phyloP scores from a whole-genome alignment of 2,888 invertebrate species.

The Camponotus fellah region DNA sequence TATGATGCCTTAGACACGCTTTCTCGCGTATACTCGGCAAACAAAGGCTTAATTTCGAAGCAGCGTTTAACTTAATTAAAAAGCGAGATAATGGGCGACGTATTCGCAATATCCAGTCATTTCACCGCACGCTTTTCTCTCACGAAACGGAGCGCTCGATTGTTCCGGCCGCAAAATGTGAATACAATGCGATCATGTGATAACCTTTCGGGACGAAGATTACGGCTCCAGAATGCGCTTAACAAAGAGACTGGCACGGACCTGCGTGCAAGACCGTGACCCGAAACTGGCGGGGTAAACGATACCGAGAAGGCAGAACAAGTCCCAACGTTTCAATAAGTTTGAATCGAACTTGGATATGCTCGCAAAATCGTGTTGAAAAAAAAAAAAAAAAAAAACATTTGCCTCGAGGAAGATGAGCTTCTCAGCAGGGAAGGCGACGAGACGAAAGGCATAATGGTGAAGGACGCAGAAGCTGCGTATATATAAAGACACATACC shows the following conservation, averaged over 20 bases:
- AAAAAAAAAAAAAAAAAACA: background rate
- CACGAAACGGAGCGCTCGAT: constrained; percentile 36
- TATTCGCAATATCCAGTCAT: constrained; percentile 30
- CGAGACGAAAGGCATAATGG: background rate
- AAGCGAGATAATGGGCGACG: constrained; percentile 25
- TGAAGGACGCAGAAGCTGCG: background rate
- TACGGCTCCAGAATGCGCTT: constrained; percentile 28
- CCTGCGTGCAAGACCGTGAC: constrained; percentile 61
- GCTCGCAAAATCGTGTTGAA: background rate
- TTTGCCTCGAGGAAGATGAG: background rate
- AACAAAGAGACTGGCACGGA: constrained; percentile 58
- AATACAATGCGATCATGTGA: constrained; percentile 48
- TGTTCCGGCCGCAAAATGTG: constrained; percentile 44
- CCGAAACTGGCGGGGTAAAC: constrained; percentile 32
- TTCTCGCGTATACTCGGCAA: constrained; percentile 2
- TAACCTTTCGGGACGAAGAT: constrained; percentile 52
- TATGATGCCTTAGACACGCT: background rate
- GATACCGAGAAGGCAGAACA: constrained; percentile 35
- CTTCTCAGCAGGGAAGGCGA: background rate
- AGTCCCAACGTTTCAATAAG: background rate
- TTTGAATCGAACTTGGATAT: background rate
- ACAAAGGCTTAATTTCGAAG: constrained; percentile 31
- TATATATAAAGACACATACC: background rate
- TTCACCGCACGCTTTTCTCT: constrained; percentile 43
- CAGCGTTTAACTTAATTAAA: constrained; percentile 49